These are phyloP conservation scores for Gephyroberyx darwinii DNA, from an alignment of 2,797 vertebrate species.

Conservation along the genomic window DNA sequence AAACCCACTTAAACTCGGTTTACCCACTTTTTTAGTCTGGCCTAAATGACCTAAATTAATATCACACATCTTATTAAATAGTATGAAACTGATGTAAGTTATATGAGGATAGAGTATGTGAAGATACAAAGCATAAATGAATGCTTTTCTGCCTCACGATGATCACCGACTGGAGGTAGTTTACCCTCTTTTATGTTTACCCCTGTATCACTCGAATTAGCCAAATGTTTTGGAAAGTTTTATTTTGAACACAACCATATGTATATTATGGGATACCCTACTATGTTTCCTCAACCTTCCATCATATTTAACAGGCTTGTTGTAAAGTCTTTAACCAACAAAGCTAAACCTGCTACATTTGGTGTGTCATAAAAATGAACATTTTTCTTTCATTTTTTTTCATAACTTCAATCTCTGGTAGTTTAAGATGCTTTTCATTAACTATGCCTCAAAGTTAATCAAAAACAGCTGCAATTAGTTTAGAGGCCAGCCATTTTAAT, in stretches of 20 bases:
- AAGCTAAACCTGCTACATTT: background rate
- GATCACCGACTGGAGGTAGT: too few relatives aligned
- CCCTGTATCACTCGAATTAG: background rate
- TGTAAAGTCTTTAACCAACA: background rate
- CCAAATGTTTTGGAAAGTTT: background rate
- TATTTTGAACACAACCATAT: background rate
- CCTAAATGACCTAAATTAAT: background rate
- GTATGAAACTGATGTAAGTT: too few relatives aligned
- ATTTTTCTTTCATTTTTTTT: background rate
- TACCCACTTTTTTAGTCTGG: conserved; percentile 39
- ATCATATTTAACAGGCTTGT: too few relatives aligned
- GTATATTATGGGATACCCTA: background rate
- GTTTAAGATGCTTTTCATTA: background rate
- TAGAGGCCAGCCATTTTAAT: conserved; percentile 32
- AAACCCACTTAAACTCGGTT: conserved; percentile 68
- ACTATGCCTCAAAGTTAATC: background rate
- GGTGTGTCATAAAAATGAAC: background rate
- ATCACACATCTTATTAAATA: background rate
- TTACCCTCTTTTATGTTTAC: too few relatives aligned
- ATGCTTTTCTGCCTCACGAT: too few relatives aligned
- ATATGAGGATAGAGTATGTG: too few relatives aligned
- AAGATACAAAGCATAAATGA: too few relatives aligned
- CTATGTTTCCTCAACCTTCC: too few relatives aligned
- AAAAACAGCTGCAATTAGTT: background rate
- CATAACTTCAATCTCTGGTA: background rate